These are phyloP conservation scores for Cottoperca gobio DNA, from an alignment of 2,797 vertebrate genomes.

Conservation along the genomic window DNA sequence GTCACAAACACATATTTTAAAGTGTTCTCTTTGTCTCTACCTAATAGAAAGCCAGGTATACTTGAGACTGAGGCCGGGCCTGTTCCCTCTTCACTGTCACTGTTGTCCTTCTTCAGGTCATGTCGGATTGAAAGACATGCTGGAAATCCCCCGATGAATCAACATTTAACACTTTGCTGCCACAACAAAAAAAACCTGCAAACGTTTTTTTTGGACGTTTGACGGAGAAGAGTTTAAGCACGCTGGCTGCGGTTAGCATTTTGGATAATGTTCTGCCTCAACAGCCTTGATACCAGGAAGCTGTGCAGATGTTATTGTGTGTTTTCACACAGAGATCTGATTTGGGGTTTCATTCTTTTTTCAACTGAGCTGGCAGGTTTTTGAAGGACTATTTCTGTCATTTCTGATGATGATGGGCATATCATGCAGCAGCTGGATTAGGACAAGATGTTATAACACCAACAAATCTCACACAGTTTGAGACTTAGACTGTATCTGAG, in stretches of 20 bases:
- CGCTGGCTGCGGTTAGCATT: neutral
- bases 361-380: neutral
- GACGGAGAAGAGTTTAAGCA: slow-evolving; percentile 2
- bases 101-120: slow-evolving; percentile 26
- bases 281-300: slow-evolving; percentile 12
- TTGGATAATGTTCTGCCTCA: slow-evolving; percentile 3
- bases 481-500: neutral
- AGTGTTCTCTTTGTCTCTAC: slow-evolving; percentile 21
- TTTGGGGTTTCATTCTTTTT: slow-evolving; percentile 13
- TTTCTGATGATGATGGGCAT: neutral
- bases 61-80: slow-evolving; percentile 16
- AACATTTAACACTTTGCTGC: slow-evolving; percentile 52
- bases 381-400: neutral
- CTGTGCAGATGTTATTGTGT: slow-evolving; percentile 19
- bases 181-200: slow-evolving; percentile 18
- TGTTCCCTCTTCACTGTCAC: slow-evolving; percentile 7
- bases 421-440: neutral
- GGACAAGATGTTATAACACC: neutral
- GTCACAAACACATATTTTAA: slow-evolving; percentile 26
- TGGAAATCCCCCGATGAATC: slow-evolving; percentile 64
- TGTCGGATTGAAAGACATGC: slow-evolving; percentile 38
- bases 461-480: neutral
- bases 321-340: slow-evolving; percentile 8
- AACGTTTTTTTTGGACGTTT: neutral
- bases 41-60: slow-evolving; percentile 23